phyloP scores from a whole-genome alignment of 2,888 invertebrate species.

The Oxytorus armatus region DNA sequence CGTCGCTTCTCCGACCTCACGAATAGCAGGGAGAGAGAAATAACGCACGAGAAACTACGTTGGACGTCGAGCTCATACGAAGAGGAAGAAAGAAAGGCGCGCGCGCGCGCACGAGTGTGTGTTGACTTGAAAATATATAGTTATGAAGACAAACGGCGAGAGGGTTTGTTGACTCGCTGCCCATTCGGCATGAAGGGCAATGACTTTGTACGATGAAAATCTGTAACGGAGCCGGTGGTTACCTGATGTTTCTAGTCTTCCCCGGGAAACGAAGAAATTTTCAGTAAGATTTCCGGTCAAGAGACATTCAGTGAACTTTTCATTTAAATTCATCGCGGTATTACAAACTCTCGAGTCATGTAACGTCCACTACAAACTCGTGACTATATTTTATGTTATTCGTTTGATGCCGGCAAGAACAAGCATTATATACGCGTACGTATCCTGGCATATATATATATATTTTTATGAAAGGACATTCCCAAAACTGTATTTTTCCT shows the following conservation, averaged over 20 bases:
- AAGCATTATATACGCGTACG: slow-evolving; percentile 1
- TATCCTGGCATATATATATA: too few species aligned
- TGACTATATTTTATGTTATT: slow-evolving; percentile 27
- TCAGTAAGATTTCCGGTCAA: slow-evolving; percentile 63
- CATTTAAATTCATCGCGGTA: slow-evolving; percentile 4
- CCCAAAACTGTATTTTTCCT: too few species aligned
- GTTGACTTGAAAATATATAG: slow-evolving; percentile 32
- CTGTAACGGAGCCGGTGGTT: slow-evolving; percentile 73
- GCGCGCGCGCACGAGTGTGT: slow-evolving; percentile 42
- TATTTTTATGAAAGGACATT: too few species aligned
- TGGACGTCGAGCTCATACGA: slow-evolving; percentile 47
- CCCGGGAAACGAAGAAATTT: slow-evolving; percentile 35
- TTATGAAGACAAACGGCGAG: slow-evolving; percentile 48
- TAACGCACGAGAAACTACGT: slow-evolving; percentile 19
- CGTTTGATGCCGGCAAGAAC: slow-evolving; percentile 30
- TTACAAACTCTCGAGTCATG: not conserved
- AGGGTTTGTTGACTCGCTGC: slow-evolving; percentile 82
- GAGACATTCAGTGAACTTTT: slow-evolving; percentile 48
- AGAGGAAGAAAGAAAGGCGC: slow-evolving; percentile 56
- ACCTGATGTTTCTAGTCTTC: not conserved
- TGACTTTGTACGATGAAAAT: slow-evolving; percentile 81
- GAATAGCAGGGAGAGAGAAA: slow-evolving; percentile 56
- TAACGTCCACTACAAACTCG: not conserved
- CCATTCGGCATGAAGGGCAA: slow-evolving; percentile 84
- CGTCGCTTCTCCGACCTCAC: slow-evolving; percentile 63